A percentile compares a stretch with the other conserved stretches of the same genome.
Conservation (phyloP, 2,888 invertebrate genomes). For the Nomada ferruginata region DNA sequence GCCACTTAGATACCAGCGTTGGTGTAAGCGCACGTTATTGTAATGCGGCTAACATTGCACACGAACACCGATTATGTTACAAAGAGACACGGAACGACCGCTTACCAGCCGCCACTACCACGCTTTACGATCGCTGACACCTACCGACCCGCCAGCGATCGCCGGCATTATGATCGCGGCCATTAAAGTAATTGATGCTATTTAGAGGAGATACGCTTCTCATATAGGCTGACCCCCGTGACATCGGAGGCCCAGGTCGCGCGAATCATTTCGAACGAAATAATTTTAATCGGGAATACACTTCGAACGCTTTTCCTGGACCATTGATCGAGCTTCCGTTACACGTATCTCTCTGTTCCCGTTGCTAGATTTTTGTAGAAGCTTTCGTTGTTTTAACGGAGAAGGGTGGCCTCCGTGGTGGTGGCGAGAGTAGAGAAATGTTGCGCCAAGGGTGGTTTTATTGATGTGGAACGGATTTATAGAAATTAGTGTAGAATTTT, state of each 20-base stretch:
- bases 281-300: conserved; percentile 8
- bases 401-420: too few species aligned
- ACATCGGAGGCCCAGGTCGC: conserved; percentile 45
- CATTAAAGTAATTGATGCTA: conserved; percentile 70
- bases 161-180: conserved; percentile 63
- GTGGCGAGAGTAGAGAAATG: too few species aligned
- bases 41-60: conserved; percentile 42
- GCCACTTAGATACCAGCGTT: conserved; percentile 31
- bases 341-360: neutral
- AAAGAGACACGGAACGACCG: conserved; percentile 63
- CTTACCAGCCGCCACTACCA: conserved; percentile 56
- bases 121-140: conserved; percentile 66
- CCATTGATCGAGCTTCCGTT: neutral
- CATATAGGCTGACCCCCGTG: conserved; percentile 55
- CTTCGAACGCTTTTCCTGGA: neutral
- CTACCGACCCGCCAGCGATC: conserved; percentile 61
- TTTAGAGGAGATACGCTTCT: conserved; percentile 63
- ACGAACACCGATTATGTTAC: conserved; percentile 58
- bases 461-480: too few species aligned
- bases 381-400: too few species aligned
- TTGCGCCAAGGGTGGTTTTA: too few species aligned
- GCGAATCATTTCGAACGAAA: conserved; percentile 37
- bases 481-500: too few species aligned
- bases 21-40: conserved; percentile 40
- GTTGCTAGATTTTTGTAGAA: too few species aligned